A percentile compares a stretch with the other conserved stretches of the same genome.
Conservation (phyloP, 2,797 vertebrate species). For the Spizella passerina region DNA sequence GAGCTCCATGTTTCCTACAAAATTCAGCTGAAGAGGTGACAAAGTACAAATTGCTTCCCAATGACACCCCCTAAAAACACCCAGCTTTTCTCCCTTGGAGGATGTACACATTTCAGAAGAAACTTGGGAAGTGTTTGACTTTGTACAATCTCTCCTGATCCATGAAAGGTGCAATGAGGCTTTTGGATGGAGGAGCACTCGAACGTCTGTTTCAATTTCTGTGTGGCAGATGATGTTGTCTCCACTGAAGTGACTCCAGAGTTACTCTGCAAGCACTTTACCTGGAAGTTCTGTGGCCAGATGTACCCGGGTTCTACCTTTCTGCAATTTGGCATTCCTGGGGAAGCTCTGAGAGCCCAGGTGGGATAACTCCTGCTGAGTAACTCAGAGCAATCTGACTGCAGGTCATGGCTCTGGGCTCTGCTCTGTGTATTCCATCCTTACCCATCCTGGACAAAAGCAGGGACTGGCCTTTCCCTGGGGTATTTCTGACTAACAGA, state of each 20-base stretch:
- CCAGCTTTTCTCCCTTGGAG: not conserved
- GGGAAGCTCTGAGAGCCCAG: not conserved
- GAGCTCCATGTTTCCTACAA: not conserved
- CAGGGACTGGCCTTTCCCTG: not conserved
- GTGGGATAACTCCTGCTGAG: not conserved
- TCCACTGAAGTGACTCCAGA: not conserved
- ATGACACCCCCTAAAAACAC: not conserved
- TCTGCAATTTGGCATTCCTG: not conserved
- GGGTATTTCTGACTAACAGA: not conserved
- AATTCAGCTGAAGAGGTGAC: not conserved
- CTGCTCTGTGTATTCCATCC: rapidly evolving
- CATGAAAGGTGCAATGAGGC: not conserved
- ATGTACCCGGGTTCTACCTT: not conserved
- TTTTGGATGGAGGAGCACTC: not conserved
- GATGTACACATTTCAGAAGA: not conserved
- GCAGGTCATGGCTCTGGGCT: not conserved
- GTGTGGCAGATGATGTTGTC: not conserved
- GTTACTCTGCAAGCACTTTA: not conserved
- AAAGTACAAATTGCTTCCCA: not conserved
- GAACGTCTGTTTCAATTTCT: not conserved
- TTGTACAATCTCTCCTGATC: not conserved
- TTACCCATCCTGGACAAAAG: not conserved
- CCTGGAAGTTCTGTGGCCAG: not conserved
- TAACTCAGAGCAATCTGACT: not conserved
- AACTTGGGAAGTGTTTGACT: not conserved